These are phyloP conservation scores for Burhinus bistriatus DNA, from an alignment of 2,113 vertebrate genomes.

Conservation along the genomic window DNA sequence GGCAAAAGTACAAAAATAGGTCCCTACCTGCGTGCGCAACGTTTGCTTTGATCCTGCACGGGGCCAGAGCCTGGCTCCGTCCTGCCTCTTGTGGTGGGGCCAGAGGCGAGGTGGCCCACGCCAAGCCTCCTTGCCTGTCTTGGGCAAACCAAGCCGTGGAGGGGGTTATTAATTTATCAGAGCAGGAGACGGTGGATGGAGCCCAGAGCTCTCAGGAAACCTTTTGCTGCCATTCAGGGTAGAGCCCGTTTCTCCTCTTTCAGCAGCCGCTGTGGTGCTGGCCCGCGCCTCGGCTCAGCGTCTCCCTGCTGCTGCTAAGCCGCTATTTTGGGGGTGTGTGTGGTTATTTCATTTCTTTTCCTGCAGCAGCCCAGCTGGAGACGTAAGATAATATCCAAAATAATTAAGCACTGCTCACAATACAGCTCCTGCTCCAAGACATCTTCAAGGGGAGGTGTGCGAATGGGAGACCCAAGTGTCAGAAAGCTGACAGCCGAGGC, in stretches of 20 bases:
- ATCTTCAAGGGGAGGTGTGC: background rate
- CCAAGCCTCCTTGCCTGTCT: background rate
- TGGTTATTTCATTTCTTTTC: background rate
- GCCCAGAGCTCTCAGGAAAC: background rate
- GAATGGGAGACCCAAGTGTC: background rate
- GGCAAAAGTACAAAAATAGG: background rate
- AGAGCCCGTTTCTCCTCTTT: background rate
- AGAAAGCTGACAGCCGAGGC: conserved; percentile 11
- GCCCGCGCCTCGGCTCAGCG: accelerated
- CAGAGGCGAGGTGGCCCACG: accelerated
- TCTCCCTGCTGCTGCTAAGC: background rate
- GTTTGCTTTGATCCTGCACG: accelerated
- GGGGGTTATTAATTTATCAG: background rate
- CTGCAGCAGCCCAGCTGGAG: conserved; percentile 25
- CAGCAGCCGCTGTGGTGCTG: background rate
- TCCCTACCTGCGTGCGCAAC: accelerated
- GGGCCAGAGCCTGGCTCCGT: accelerated
- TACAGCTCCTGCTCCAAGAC: background rate
- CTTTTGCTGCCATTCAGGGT: background rate
- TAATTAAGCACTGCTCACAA: background rate
- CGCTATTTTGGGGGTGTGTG: accelerated
- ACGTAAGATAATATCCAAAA: background rate
- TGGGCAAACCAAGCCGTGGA: background rate
- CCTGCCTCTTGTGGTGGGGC: background rate
- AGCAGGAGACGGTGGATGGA: background rate